These are phyloP conservation scores for Lepidocyrtinus sp. DNA, from an alignment of 2,888 invertebrate genomes.

Conservation along the genomic window DNA sequence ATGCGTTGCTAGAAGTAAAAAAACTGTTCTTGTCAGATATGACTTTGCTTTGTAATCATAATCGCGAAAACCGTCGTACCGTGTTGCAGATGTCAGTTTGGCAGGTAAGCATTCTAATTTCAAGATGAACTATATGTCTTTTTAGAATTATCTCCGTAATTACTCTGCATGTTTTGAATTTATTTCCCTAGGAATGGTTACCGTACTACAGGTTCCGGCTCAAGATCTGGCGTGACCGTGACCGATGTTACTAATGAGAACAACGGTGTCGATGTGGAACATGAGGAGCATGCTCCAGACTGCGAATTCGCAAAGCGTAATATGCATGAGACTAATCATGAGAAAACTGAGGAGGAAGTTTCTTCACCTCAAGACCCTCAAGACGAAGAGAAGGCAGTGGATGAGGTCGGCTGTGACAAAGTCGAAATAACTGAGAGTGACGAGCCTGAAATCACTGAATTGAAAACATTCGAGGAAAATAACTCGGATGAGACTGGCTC, in stretches of 20 bases:
- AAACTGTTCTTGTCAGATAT: constrained; percentile 97
- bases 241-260: constrained; percentile 67
- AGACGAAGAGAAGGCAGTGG: constrained; percentile 24
- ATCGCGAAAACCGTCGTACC: constrained; percentile 95
- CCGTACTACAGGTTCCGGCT: constrained; percentile 45
- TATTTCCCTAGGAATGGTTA: constrained; percentile 71
- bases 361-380: constrained; percentile 30
- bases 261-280: constrained; percentile 35
- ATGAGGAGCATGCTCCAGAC: constrained; percentile 51
- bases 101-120: constrained; percentile 77
- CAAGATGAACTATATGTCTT: neutral
- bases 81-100: constrained; percentile 99
- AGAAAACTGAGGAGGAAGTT: constrained; percentile 45
- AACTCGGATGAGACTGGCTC: neutral
- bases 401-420: constrained; percentile 35
- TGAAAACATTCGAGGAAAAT: neutral
- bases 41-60: constrained; percentile 97
- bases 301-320: constrained; percentile 49
- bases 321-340: constrained; percentile 29
- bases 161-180: no score
- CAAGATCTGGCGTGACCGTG: constrained; percentile 63
- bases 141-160: constrained; percentile 76
- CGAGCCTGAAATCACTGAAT: constrained; percentile 34
- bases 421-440: constrained; percentile 36
- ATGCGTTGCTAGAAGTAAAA: constrained; percentile 92